Conservation (phyloP, 1,140 invertebrate genomes). For the Neelides sp. region DNA sequence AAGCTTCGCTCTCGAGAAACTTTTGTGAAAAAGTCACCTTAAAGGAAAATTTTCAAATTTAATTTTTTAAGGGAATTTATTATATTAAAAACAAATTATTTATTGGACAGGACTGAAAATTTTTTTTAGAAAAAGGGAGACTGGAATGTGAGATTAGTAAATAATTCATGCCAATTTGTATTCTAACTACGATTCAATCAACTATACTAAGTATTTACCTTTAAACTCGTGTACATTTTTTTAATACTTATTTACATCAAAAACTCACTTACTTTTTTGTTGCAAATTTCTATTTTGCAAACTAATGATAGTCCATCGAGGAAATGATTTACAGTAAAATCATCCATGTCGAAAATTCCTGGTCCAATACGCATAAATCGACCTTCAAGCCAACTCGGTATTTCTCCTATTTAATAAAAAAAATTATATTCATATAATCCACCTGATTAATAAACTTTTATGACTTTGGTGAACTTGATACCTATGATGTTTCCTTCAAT, state of each 20-base stretch:
- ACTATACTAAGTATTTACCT: neutral
- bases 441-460: neutral
- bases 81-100: neutral
- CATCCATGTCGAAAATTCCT: constrained; percentile 39
- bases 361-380: constrained; percentile 40
- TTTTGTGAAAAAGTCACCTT: constrained; percentile 33
- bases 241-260: neutral
- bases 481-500: constrained; percentile 19
- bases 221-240: neutral
- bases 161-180: constrained; percentile 32
- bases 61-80: neutral
- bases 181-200: constrained; percentile 32
- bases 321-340: constrained; percentile 37
- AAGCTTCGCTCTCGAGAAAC: constrained; percentile 37
- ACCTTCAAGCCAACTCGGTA: constrained; percentile 43
- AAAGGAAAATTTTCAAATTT: neutral
- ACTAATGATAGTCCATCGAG: constrained; percentile 37
- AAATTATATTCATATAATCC: neutral
- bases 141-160: constrained; percentile 6
- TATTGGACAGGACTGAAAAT: neutral
- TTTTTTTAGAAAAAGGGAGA: neutral
- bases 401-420: constrained; percentile 34
- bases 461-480: neutral
- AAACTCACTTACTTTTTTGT: constrained; percentile 31
- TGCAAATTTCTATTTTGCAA: constrained; percentile 34